Percentiles rank a stretch among this genome's conserved stretches.
Conservation (phyloP, 1,140 invertebrate genomes). For the Latrodectus geometricus region DNA sequence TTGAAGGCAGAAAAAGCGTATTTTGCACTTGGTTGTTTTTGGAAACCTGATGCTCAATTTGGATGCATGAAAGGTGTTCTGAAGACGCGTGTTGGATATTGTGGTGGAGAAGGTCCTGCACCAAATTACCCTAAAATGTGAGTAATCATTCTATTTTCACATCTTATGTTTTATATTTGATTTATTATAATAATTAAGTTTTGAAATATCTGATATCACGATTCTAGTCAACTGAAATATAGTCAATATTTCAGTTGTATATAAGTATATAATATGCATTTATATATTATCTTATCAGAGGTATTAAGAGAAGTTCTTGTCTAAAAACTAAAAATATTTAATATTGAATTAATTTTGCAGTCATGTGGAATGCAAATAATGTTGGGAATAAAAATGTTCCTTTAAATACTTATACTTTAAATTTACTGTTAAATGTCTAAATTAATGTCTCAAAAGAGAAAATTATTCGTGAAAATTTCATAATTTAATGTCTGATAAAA, state of each 20-base stretch:
- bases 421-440: too few species aligned
- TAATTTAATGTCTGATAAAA: too few species aligned
- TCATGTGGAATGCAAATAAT: too few species aligned
- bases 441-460: too few species aligned
- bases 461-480: too few species aligned
- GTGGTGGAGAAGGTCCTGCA: constrained; percentile 83
- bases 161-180: neutral
- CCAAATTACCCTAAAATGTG: constrained; percentile 91
- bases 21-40: constrained; percentile 97
- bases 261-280: too few species aligned
- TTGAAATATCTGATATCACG: neutral
- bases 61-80: constrained; percentile 86
- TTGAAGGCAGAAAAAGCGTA: constrained; percentile 76
- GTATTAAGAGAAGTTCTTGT: too few species aligned
- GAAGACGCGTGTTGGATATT: constrained; percentile 90
- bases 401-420: too few species aligned
- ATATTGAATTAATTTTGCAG: too few species aligned
- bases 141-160: constrained; percentile 67
- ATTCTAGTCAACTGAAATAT: neutral
- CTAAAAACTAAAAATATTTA: too few species aligned
- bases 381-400: too few species aligned
- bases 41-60: constrained; percentile 91
- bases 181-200: neutral
- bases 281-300: neutral
- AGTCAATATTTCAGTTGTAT: too few species aligned